Evolutionary conservation across 2,888 invertebrate species (phyloP), one percentile per base, ranked within the genome.

Genomic region (Mythimna pallens): DNA sequence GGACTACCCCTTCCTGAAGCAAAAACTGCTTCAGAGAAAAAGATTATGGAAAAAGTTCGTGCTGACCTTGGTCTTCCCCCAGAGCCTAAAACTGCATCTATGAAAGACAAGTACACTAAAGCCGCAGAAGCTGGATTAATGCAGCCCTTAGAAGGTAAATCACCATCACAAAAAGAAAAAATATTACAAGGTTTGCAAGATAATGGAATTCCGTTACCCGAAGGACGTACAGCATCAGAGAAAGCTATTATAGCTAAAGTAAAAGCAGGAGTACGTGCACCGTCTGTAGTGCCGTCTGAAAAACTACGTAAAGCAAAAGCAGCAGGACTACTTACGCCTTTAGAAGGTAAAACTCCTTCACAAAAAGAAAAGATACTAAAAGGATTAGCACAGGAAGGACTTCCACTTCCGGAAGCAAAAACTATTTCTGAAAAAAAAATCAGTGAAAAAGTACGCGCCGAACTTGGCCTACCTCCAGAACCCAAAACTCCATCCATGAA

Each of bases 111-210:
- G n/a, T 36, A 59, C 59, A 12, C n/a, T 12, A 59, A 36, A n/a
- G 59, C 59, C n/a, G 36, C 59, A 20, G 36, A 36, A 6, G 59
- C n/a, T 0, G 59, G 59, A n/a, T 59, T 59, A 14, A 36, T 59
- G 14, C 59, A 59, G 3, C 59, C 59, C 2, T 14, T 59, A 0
- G 59, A 40, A 59, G 59, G 59, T 3, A 59, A 59, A 36, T 12
- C 36, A 3, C 59, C 59, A 12, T 59, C 59, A 12, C 36, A 59
- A 36, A 58, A 58, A 36, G 58, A 58, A 36, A 36, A 36, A 30
- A 58, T 58, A 58, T 58, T 58, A n/a, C 58, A 58, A n/a, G 58
- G 58, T 12, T 58, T 58, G n/a, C 58, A 58, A 10, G 58, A 58
- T 5, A 58, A 12, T 34, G 59, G 59, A 8, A 58, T 58, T 0